Conservation (phyloP, 2,113 vertebrate genomes). For the Dunckerocampus dactyliophorus region DNA sequence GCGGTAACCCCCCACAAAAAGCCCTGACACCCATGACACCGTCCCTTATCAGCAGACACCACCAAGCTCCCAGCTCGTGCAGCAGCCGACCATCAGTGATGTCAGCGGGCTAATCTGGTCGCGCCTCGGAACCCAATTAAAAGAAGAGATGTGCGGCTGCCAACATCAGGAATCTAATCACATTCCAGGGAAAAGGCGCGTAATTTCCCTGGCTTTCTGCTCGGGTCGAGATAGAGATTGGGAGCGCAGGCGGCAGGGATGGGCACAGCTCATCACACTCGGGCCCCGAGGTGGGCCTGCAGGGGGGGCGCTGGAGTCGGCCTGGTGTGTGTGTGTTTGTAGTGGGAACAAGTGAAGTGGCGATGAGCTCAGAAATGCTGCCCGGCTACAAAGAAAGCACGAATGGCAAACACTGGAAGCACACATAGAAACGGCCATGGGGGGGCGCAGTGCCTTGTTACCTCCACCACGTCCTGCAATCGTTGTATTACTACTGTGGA, state of each 20-base stretch:
- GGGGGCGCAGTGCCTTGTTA: neutral
- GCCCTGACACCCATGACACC: constrained; percentile 43
- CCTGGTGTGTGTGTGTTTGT: constrained; percentile 14
- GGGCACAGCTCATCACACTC: constrained; percentile 58
- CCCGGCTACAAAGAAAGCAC: constrained; percentile 25
- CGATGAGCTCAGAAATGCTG: constrained; percentile 37
- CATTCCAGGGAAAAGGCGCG: constrained; percentile 71
- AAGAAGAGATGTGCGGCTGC: constrained; percentile 72
- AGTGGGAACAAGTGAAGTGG: constrained; percentile 15
- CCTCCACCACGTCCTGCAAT: no score
- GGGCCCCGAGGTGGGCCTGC: constrained; percentile 47
- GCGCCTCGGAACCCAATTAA: constrained; percentile 74
- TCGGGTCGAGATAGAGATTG: constrained; percentile 67
- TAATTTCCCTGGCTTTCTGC: constrained; percentile 70
- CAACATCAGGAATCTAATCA: constrained; percentile 77
- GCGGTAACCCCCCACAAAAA: constrained; percentile 43
- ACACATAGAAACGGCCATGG: constrained; percentile 21
- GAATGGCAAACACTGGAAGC: constrained; percentile 46
- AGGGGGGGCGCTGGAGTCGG: constrained; percentile 24
- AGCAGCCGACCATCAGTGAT: constrained; percentile 62
- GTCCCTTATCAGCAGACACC: constrained; percentile 72
- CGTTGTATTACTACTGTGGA: no score
- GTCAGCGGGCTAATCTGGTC: constrained; percentile 69
- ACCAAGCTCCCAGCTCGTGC: constrained; percentile 48
- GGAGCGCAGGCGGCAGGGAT: constrained; percentile 41